Evolutionary conservation across 1,140 invertebrate genomes (phyloP).

Genomic region (Heterodera schachtii): DNA sequence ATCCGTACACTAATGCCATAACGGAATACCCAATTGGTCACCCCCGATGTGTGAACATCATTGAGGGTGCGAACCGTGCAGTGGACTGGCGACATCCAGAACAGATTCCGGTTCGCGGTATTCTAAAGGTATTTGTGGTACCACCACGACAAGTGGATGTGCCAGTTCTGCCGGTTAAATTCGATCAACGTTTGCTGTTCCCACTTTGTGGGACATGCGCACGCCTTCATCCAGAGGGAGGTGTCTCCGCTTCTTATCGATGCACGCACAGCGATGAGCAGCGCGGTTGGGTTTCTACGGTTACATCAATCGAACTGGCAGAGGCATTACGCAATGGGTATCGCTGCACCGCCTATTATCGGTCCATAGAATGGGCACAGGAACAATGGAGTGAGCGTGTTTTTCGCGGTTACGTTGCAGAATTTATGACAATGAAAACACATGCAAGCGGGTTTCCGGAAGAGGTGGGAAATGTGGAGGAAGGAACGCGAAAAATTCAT

Average conservation of each 20-base stretch:
- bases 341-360: background rate
- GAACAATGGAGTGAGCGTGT: background rate
- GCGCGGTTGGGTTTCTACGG: background rate
- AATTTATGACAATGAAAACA: slow-evolving; percentile 10
- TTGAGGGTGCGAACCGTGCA: background rate
- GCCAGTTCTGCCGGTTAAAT: too few relatives aligned
- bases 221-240: background rate
- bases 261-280: slow-evolving; percentile 16
- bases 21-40: background rate
- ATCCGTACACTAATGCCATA: background rate
- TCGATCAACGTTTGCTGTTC: slow-evolving; percentile 1
- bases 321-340: slow-evolving; percentile 12
- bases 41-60: too few relatives aligned
- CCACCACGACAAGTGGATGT: too few relatives aligned
- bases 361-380: too few relatives aligned
- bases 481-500: slow-evolving; percentile 1
- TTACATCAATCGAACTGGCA: slow-evolving; percentile 14
- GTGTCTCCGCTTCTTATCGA: background rate
- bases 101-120: background rate
- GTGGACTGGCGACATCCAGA: background rate
- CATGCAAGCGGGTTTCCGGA: slow-evolving; percentile 1
- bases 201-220: background rate
- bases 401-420: too few relatives aligned
- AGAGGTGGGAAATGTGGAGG: background rate
- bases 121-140: slow-evolving; percentile 6